These are phyloP conservation scores for Heliconius sara DNA, from an alignment of 2,888 invertebrate species.

Conservation along the genomic window DNA sequence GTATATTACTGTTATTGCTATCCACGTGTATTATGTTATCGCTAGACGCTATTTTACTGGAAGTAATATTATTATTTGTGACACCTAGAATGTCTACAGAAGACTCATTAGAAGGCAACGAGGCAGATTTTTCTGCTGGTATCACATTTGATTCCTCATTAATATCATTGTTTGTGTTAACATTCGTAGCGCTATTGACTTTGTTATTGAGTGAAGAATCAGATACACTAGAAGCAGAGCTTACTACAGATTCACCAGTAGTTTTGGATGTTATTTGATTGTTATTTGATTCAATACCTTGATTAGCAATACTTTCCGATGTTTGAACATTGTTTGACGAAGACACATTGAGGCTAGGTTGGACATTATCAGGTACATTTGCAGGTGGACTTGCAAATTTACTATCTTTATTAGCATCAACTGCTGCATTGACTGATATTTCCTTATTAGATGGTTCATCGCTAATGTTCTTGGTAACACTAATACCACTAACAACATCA, in stretches of 20 bases:
- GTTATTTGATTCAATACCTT: not conserved
- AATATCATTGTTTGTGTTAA: not conserved
- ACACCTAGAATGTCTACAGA: not conserved
- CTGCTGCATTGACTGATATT: not conserved
- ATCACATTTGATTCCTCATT: not conserved
- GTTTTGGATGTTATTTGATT: not conserved
- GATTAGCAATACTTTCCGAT: not conserved
- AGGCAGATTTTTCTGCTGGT: not conserved
- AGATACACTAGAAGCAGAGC: not conserved
- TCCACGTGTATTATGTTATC: not conserved
- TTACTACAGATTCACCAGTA: not conserved
- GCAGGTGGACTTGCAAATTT: not conserved
- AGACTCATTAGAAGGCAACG: not conserved
- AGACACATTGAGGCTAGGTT: not conserved
- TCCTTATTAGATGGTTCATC: not conserved
- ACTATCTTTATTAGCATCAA: not conserved
- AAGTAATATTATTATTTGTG: not conserved
- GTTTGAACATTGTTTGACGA: not conserved
- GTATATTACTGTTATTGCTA: not conserved
- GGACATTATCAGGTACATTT: not conserved
- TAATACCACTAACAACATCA: not conserved
- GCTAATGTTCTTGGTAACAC: not conserved
- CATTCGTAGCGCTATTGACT: not conserved
- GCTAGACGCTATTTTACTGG: not conserved
- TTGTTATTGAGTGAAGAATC: not conserved